Evolutionary conservation across 2,888 invertebrate species (phyloP), one percentile per base, ranked within the genome.

Genomic region (Amorpha juglandis): DNA sequence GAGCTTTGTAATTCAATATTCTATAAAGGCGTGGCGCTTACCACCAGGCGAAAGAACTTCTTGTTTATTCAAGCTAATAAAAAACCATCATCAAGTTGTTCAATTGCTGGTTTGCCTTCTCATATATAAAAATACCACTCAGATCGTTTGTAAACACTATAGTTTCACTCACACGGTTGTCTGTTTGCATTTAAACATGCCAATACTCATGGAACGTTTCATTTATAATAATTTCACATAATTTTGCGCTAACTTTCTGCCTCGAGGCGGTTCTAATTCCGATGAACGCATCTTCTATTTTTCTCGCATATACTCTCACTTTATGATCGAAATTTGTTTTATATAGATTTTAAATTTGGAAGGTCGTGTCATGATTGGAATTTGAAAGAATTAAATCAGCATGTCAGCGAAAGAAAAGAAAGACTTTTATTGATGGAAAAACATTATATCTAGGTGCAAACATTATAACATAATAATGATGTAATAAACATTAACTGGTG

Each of bases 211-310:
- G 9, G 12, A 58, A 58, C 58, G 42, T 58, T 58, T 58, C 58
- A 58, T 58, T 58, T 58, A 58, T 58, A 62, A 63, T 52, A 65
- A 65, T 65, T 68, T 67, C 67, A 65, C 63, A 21, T 63, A 65
- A 64, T 52, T 69, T 68, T 68, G 68, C 68, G 74, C 70, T 63
- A 52, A 67, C 74, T 73, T 73, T 74, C 73, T 69, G 66, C 58
- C 71, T 52, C 47, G 33, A 50, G 71, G 74, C 71, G 62, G 42
- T 52, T 67, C 21, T 55, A 65, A 63, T 68, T 65, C 68, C 67
- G 65, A 66, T 63, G 64, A 65, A 64, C 65, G 58, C 68, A 63
- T 51, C 52, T 63, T 58, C 58, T 3, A 19, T 42, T 58, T n/a
- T 58, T 58, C 35, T 53, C 7, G 67, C 42, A 67, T 52, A 63